Percentiles rank a stretch among this genome's conserved stretches.
Conservation (phyloP, 2,113 vertebrate genomes). For the Cheirogaleus medius region DNA sequence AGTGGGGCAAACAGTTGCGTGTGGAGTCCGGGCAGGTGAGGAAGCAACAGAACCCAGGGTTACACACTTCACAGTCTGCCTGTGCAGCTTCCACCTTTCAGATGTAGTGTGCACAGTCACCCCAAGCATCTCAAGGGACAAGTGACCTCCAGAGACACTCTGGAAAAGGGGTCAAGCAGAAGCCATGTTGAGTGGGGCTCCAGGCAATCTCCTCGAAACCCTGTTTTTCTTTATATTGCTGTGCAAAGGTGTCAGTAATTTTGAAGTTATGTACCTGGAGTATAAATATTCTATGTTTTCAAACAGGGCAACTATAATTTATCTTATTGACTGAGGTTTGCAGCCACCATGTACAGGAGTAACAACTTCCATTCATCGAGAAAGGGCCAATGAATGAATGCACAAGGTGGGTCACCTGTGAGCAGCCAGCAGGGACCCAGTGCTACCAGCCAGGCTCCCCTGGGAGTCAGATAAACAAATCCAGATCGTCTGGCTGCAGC, state of each 20-base stretch:
- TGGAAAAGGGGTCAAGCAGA: too few relatives aligned
- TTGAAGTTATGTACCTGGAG: background rate
- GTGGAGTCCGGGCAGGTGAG: too few relatives aligned
- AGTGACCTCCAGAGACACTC: background rate
- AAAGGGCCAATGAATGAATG: too few relatives aligned
- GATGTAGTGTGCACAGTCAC: accelerated
- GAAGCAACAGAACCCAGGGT: accelerated
- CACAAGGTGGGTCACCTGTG: background rate
- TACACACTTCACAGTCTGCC: background rate
- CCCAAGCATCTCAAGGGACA: background rate
- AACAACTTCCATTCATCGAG: too few relatives aligned
- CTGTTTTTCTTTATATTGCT: background rate
- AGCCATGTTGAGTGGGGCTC: accelerated
- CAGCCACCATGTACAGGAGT: accelerated
- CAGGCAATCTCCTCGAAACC: background rate
- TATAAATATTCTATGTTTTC: background rate
- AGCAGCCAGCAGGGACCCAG: background rate
- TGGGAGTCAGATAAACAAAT: background rate
- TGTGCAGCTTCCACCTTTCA: accelerated
- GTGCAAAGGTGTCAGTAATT: accelerated
- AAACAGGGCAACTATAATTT: background rate
- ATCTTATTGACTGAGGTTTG: background rate
- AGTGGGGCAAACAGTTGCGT: too few relatives aligned
- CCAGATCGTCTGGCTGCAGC: too few relatives aligned
- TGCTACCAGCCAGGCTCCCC: accelerated